Evolutionary conservation across 2,113 vertebrate genomes (phyloP).

Genomic region (Heterotis niloticus): DNA sequence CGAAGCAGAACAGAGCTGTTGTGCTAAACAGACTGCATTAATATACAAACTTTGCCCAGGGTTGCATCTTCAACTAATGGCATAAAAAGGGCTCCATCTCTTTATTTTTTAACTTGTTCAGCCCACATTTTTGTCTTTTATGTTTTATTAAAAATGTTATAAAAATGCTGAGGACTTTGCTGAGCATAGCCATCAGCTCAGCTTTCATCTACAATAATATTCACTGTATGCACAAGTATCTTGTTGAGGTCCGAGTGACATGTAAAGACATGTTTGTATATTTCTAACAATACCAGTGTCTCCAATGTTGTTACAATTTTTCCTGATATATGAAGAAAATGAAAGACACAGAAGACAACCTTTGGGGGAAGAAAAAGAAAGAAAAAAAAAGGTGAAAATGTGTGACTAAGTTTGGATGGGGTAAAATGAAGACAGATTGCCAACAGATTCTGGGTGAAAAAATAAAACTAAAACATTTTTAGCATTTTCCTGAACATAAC

Average conservation of each 20-base stretch:
- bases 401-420: background rate
- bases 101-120: background rate
- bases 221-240: background rate
- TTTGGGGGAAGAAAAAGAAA: background rate
- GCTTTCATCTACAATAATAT: background rate
- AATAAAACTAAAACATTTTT: no score
- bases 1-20: background rate
- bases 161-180: constrained; percentile 20
- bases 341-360: background rate
- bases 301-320: background rate
- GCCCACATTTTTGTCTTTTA: constrained; percentile 13
- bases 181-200: background rate
- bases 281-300: background rate
- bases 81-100: background rate
- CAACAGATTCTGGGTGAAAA: background rate
- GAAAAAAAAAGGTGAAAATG: constrained; percentile 16
- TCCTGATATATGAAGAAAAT: background rate
- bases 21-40: background rate
- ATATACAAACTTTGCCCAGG: background rate
- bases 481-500: no score
- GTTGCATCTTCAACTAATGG: background rate
- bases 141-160: constrained; percentile 26
- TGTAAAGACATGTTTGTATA: background rate
- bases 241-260: background rate
- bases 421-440: background rate